phyloP scores from a whole-genome alignment of 2,888 invertebrate species.

The Teinopalpus imperialis region DNA sequence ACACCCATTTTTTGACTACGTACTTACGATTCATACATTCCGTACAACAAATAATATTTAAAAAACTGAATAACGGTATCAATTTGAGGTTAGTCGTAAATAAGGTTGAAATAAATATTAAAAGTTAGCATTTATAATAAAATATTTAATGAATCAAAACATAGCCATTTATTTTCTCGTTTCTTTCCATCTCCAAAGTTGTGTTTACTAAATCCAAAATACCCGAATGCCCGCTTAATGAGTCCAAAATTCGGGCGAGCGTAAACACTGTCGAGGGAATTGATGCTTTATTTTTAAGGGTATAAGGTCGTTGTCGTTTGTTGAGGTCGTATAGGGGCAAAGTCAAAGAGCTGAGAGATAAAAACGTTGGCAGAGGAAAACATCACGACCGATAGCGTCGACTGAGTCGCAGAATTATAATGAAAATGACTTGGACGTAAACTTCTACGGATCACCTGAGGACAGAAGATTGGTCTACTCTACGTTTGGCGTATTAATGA shows the following conservation, averaged over 20 bases:
- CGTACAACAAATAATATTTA: no score
- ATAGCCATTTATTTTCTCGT: constrained; percentile 41
- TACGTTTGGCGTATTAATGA: background rate
- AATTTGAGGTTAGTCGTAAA: background rate
- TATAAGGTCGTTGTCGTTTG: constrained; percentile 53
- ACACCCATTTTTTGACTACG: constrained; percentile 2
- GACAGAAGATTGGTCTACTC: background rate
- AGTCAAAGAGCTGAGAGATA: constrained; percentile 78
- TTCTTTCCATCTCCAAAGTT: constrained; percentile 52
- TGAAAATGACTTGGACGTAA: constrained; percentile 31
- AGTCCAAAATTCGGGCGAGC: constrained; percentile 63
- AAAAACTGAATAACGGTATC: no score
- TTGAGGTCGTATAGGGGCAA: constrained; percentile 55
- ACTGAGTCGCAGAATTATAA: constrained; percentile 36
- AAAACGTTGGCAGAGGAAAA: constrained; percentile 65
- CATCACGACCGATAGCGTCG: constrained; percentile 41
- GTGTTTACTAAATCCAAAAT: constrained; percentile 71
- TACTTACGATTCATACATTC: no score
- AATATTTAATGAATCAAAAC: constrained; percentile 17
- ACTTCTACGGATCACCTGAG: constrained; percentile 13
- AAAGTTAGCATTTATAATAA: background rate
- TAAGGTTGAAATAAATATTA: background rate
- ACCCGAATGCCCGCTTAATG: constrained; percentile 67
- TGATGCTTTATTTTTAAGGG: constrained; percentile 38
- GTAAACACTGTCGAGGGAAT: constrained; percentile 37